These are phyloP conservation scores for Endomychus coccineus DNA, from an alignment of 2,888 invertebrate species.

Conservation along the genomic window DNA sequence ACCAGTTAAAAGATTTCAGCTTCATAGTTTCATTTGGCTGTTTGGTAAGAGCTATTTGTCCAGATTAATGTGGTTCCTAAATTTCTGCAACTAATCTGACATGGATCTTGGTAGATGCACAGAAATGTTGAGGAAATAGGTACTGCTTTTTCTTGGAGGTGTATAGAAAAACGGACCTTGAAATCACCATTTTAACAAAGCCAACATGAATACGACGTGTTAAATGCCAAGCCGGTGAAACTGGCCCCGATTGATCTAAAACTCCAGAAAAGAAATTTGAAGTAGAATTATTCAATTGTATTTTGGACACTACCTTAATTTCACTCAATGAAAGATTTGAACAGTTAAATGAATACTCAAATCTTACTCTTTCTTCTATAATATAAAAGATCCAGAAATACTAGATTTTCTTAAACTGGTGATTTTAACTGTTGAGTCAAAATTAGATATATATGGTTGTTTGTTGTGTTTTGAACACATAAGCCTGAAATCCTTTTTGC, in stretches of 20 bases:
- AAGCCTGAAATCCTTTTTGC: constrained; percentile 9
- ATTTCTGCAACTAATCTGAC: constrained; percentile 20
- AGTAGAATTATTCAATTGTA: constrained; percentile 11
- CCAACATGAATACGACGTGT: constrained; percentile 24
- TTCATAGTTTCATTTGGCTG: constrained; percentile 23
- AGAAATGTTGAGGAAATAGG: constrained; percentile 23
- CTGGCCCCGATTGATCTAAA: constrained; percentile 26
- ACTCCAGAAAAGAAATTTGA: constrained; percentile 16
- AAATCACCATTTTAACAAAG: constrained; percentile 22
- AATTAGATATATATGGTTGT: constrained; percentile 7
- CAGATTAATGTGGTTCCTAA: constrained; percentile 27
- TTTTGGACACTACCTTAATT: constrained; percentile 12
- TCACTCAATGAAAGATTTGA: constrained; percentile 10
- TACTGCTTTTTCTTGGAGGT: constrained; percentile 20
- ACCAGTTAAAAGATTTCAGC: constrained; percentile 25
- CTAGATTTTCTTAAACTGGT: constrained; percentile 6
- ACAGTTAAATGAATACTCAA: constrained; percentile 8
- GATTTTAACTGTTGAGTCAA: constrained; percentile 10
- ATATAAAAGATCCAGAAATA: constrained; percentile 9
- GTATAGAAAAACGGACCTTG: constrained; percentile 24
- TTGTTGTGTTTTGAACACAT: constrained; percentile 8
- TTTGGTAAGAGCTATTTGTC: constrained; percentile 33
- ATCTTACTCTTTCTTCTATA: constrained; percentile 4
- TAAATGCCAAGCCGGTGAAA: constrained; percentile 30
- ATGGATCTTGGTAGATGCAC: constrained; percentile 21